A percentile compares a stretch with the other conserved stretches of the same genome.
phyloP scores from a whole-genome alignment of 2,113 vertebrate genomes.

The Corythoichthys haematopterus region DNA sequence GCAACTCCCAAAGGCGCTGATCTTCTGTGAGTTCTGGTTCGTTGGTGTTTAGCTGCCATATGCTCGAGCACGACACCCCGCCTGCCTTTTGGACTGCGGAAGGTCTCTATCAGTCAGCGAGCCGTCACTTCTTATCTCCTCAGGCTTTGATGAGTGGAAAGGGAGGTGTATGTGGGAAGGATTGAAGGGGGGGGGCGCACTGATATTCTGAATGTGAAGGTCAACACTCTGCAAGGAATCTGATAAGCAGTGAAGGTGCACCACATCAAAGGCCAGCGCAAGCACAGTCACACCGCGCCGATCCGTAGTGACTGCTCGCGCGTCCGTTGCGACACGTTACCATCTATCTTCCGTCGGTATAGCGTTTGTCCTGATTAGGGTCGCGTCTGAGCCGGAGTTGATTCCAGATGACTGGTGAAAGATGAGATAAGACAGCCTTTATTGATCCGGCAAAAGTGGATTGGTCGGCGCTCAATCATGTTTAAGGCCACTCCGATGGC shows the following conservation, averaged over 20 bases:
- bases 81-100: constrained; percentile 3
- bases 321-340: background rate
- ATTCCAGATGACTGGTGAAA: background rate
- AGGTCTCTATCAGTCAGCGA: constrained; percentile 43
- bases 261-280: constrained; percentile 12
- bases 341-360: no score
- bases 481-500: background rate
- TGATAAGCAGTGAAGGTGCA: constrained; percentile 47
- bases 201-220: constrained; percentile 51
- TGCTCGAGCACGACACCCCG: background rate
- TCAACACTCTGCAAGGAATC: constrained; percentile 47
- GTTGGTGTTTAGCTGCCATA: background rate
- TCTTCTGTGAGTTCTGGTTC: no score
- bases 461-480: background rate
- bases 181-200: background rate
- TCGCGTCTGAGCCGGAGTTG: background rate
- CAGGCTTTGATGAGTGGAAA: constrained; percentile 54
- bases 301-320: background rate
- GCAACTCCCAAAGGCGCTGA: no score
- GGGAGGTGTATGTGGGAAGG: constrained; percentile 8
- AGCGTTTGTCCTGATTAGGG: background rate
- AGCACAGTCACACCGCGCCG: background rate
- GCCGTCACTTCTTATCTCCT: constrained; percentile 53
- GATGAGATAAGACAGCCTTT: background rate
- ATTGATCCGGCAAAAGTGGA: background rate